Base-by-base conservation (phyloP, 2,113 vertebrate species). In the Sardina pilchardus region DNA sequence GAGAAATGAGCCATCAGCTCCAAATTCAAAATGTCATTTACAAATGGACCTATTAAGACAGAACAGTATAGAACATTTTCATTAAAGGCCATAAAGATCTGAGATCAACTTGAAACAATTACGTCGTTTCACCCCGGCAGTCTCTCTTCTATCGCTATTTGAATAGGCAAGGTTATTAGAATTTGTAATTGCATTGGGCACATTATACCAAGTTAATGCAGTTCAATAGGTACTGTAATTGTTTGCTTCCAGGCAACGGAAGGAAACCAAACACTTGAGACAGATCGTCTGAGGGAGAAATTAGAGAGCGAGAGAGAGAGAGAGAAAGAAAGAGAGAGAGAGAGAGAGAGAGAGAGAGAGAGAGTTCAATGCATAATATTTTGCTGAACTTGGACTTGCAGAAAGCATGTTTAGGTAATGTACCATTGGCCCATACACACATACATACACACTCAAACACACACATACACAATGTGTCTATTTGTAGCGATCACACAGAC, bases 191-290 rank as follows among this genome's bases (percentile, higher is more conserved):
- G 89, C 84, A 86, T 89, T 81, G 80, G 59, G 90, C 85, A 87
- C 86, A 89, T 89, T 90, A 88, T 86, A 82, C 86, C 87, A 87
- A 67, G 83, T 87, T 90, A 90, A 91, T 89, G 90, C 89, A 90
- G 86, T 90, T 89, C 90, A 91, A 85, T 91, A 89, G 90, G 88
- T 90, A 88, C 84, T 83, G 88, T 91, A 91, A 91, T 91, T 90
- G 89, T 91, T 91, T 90, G 89, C 89, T 90, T 88, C 86, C 85
- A 87, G 90, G 89, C 87, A 88, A 83, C 67, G 82, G 87, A 86
- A 83, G 83, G 85, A 86, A 90, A 80, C 84, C 84, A 83, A 88
- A 88, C 89, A 90, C 85, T 81, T 83, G 87, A 91, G 88, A 90
- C 85, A 56, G 83, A 87, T 89, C 85, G 86, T 85, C 83, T 88